These are phyloP conservation scores for Anguilla japonica DNA, from an alignment of 2,113 vertebrate species.

Conservation along the genomic window DNA sequence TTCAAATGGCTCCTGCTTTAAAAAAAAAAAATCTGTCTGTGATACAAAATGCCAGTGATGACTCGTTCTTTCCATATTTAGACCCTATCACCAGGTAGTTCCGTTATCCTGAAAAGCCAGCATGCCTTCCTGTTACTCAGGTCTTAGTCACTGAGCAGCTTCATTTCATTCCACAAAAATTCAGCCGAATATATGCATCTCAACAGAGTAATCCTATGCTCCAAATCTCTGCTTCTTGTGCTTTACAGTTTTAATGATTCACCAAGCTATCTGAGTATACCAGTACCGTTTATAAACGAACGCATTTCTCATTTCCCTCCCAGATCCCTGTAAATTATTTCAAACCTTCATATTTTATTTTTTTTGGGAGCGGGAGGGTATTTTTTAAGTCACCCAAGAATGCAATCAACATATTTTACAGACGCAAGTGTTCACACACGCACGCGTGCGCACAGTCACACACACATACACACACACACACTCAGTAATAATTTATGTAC, in stretches of 20 bases:
- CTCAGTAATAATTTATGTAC: not conserved
- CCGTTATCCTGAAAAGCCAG: constrained; percentile 13
- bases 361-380: not conserved
- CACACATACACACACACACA: not conserved
- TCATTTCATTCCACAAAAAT: constrained; percentile 6
- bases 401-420: not conserved
- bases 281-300: not conserved
- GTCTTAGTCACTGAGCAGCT: constrained; percentile 19
- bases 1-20: not conserved
- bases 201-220: not conserved
- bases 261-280: not conserved
- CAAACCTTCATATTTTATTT: not conserved
- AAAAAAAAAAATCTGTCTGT: not conserved
- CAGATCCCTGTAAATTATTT: not conserved
- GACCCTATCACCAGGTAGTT: not conserved
- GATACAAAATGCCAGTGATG: not conserved
- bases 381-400: not conserved
- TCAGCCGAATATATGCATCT: not conserved
- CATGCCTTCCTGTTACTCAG: constrained; percentile 20
- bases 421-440: too few relatives aligned
- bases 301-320: not conserved
- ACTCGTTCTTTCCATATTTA: constrained; percentile 4
- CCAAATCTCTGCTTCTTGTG: not conserved
- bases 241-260: not conserved
- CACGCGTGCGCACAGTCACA: too few relatives aligned